Evolutionary conservation across 2,113 vertebrate genomes (phyloP).

Genomic region (Odobenus rosmarus): DNA sequence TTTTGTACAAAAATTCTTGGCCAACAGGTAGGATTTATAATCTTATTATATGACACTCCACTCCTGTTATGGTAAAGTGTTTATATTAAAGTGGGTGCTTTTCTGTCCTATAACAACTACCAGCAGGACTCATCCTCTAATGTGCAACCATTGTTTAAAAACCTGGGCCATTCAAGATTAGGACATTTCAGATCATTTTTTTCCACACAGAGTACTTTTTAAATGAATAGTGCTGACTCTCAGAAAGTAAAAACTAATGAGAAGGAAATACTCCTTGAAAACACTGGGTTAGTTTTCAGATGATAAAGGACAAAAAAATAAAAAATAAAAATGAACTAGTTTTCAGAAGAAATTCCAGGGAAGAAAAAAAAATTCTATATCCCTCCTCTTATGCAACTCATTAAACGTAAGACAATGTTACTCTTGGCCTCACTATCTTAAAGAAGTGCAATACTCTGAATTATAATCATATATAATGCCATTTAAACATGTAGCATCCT

Average conservation of each 20-base stretch:
- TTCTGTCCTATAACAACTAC: not conserved
- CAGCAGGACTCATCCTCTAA: not conserved
- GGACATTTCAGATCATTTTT: not conserved
- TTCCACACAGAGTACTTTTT: not conserved
- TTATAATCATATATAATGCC: not conserved
- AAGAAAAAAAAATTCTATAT: not conserved
- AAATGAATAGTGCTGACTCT: not conserved
- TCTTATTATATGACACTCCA: not conserved
- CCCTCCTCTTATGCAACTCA: not conserved
- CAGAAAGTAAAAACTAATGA: constrained; percentile 29
- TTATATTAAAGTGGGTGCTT: not conserved
- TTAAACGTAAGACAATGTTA: constrained; percentile 24
- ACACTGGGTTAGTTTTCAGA: constrained; percentile 44
- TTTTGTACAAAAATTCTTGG: constrained; percentile 3
- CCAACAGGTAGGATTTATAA: not conserved
- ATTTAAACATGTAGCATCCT: not conserved
- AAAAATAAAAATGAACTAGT: constrained; percentile 9
- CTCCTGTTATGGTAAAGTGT: not conserved
- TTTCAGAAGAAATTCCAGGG: not conserved
- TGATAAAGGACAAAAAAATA: constrained; percentile 32
- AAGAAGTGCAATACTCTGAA: constrained; percentile 23
- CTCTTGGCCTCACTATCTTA: not conserved
- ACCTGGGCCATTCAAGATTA: not conserved
- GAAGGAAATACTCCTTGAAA: constrained; percentile 17
- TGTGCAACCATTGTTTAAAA: not conserved